A percentile compares a stretch with the other conserved stretches of the same genome.
Evolutionary conservation across 37 sponge, comb jelly and placozoan genomes (phyloP).

Genomic region (Chondrilla cf. caribensis): DNA sequence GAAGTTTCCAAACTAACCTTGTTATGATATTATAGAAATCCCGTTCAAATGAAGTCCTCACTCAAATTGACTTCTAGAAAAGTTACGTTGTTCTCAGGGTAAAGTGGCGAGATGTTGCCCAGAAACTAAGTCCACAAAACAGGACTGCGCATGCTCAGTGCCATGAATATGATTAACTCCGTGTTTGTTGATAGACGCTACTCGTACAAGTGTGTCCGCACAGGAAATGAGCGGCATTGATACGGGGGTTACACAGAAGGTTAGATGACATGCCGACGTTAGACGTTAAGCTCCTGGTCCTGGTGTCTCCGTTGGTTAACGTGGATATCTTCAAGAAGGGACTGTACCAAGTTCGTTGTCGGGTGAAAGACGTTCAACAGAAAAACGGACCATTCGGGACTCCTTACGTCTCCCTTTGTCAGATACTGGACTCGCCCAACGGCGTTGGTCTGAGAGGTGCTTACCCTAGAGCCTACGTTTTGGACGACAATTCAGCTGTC

Average conservation of each 20-base stretch:
- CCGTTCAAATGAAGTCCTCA: too few relatives aligned
- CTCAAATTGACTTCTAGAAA: too few relatives aligned
- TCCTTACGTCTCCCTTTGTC: not conserved
- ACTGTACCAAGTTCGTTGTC: constrained; percentile 57
- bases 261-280: constrained; percentile 57
- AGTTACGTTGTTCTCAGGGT: too few relatives aligned
- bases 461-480: constrained; percentile 59
- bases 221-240: not conserved
- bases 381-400: constrained; percentile 16
- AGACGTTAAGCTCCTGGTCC: constrained; percentile 45
- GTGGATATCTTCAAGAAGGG: constrained; percentile 72
- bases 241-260: too few relatives aligned
- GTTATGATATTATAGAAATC: too few relatives aligned
- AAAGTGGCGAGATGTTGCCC: not conserved
- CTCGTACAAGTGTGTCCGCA: not conserved
- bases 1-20: too few relatives aligned
- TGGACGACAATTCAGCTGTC: constrained; percentile 38
- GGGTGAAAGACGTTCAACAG: constrained; percentile 21
- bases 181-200: not conserved
- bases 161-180: not conserved
- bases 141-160: constrained; percentile 15
- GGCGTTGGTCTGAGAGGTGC: not conserved
- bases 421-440: constrained; percentile 16
- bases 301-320: constrained; percentile 67
- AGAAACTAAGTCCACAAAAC: constrained; percentile 29